Conservation (phyloP, 2,113 vertebrate genomes). For the Chionomys nivalis region DNA sequence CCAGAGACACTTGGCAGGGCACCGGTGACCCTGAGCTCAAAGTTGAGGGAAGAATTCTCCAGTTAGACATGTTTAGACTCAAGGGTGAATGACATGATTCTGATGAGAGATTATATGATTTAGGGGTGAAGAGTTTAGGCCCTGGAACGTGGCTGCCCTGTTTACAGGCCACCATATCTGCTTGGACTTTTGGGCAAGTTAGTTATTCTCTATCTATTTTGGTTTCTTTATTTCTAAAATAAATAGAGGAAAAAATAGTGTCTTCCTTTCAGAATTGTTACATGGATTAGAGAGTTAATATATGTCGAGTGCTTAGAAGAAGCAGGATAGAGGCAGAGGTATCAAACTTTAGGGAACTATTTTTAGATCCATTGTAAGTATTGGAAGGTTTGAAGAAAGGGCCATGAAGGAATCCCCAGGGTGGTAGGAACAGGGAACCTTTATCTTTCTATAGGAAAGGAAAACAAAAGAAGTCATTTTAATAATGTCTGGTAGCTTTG, state of each 20-base stretch:
- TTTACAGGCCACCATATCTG: constrained; percentile 8
- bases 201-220: constrained; percentile 31
- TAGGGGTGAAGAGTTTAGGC: constrained; percentile 15
- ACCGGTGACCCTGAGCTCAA: constrained; percentile 55
- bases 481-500: not conserved
- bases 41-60: constrained; percentile 59
- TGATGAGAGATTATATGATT: constrained; percentile 21
- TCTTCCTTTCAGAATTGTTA: not conserved
- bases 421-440: not conserved
- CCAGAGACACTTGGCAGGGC: constrained; percentile 50
- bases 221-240: constrained; percentile 39
- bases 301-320: not conserved
- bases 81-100: constrained; percentile 60
- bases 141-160: not conserved
- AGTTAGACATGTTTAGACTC: constrained; percentile 66
- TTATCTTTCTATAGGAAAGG: not conserved
- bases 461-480: not conserved
- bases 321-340: not conserved
- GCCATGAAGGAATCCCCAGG: not conserved
- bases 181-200: constrained; percentile 3
- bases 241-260: not conserved
- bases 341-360: not conserved
- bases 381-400: constrained; percentile 4
- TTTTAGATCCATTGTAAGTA: constrained; percentile 10
- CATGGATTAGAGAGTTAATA: not conserved